A percentile compares a stretch with the other conserved stretches of the same genome.
Evolutionary conservation across 1,140 invertebrate genomes (phyloP).

Genomic region (Achroia grisella): DNA sequence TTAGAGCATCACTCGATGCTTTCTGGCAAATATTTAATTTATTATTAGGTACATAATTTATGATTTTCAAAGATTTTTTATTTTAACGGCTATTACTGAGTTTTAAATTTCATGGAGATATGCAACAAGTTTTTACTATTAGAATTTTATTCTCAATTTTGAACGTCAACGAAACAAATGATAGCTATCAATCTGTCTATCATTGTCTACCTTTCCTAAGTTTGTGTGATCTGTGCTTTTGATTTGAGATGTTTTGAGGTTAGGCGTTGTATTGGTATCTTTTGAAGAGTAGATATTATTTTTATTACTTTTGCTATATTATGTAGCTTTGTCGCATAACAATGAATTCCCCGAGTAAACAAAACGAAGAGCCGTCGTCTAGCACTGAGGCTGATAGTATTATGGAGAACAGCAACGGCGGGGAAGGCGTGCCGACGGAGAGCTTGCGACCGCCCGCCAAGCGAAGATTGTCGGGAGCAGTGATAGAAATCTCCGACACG

Average conservation of each 20-base stretch:
- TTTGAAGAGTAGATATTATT: conserved; percentile 44
- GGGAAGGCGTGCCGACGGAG: conserved; percentile 21
- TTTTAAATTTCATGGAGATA: too few species aligned
- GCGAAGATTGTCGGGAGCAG: conserved; percentile 43
- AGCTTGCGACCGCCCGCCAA: conserved; percentile 51
- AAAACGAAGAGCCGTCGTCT: conserved; percentile 47
- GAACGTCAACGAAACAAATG: too few species aligned
- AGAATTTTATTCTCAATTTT: too few species aligned
- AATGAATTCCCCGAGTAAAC: conserved; percentile 57
- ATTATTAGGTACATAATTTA: too few species aligned
- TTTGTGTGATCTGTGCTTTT: too few species aligned
- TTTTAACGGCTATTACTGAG: too few species aligned
- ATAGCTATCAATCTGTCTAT: too few species aligned
- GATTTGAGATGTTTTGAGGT: conserved; percentile 59
- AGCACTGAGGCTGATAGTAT: conserved; percentile 18
- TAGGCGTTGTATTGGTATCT: conserved; percentile 51
- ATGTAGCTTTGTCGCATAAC: conserved; percentile 48
- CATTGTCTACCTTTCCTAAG: too few species aligned
- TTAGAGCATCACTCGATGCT: too few species aligned
- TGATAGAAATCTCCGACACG: conserved; percentile 65
- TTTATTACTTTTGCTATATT: conserved; percentile 53
- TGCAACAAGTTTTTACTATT: too few species aligned
- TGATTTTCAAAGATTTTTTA: too few species aligned
- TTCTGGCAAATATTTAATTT: too few species aligned
- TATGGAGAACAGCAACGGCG: conserved; percentile 11